Evolutionary conservation across 2,888 invertebrate genomes (phyloP), one percentile per base, ranked within the genome.

Genomic region (Leucozona laternaria): DNA sequence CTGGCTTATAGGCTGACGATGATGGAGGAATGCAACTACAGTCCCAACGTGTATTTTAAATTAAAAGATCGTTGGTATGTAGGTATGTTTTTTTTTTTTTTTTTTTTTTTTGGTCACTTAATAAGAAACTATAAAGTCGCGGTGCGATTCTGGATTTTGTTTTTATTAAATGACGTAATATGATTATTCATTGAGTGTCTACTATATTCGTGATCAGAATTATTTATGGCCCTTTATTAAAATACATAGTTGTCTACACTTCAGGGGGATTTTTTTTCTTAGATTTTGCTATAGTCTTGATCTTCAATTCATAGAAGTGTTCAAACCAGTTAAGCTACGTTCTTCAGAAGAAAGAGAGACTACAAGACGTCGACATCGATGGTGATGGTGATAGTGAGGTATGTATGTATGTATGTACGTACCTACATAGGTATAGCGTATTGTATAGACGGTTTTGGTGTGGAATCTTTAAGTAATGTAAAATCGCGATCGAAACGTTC

Each of bases 151-250:
- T 60, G 20, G 45, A 62, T 45, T 20, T 34, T 57, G 34, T 71
- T 43, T 17, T 66, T 66, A 45, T 60, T 60, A 68, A 68, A 73
- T 86, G 86, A 86, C 86, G 86, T 82, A 81, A 82, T 78, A 75
- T 58, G 48, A 73, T 70, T 75, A 79, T 82, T 86, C 85, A 86
- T 81, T 82, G 86, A 86, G 68, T 72, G 79, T 84, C 83, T 79
- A 64, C 71, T 45, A 43, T 50, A 78, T 64, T 73, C 66, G 81
- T 66, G 76, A 66, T 55, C 66, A 48, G 76, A 75, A 79, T 68
- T 53, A 53, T 79, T 57, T 71, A 75, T 72, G 53, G 53, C 60
- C 66, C 72, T 75, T 60, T 43, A 58, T 57, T 48, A 57, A 34
- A 0, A 17, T 31, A 31, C 6, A 4, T 58, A 4, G 22, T n/a